Percentiles rank a stretch among this genome's conserved stretches.
phyloP scores from a whole-genome alignment of 2,113 vertebrate species.

The Hirundichthys speculiger region DNA sequence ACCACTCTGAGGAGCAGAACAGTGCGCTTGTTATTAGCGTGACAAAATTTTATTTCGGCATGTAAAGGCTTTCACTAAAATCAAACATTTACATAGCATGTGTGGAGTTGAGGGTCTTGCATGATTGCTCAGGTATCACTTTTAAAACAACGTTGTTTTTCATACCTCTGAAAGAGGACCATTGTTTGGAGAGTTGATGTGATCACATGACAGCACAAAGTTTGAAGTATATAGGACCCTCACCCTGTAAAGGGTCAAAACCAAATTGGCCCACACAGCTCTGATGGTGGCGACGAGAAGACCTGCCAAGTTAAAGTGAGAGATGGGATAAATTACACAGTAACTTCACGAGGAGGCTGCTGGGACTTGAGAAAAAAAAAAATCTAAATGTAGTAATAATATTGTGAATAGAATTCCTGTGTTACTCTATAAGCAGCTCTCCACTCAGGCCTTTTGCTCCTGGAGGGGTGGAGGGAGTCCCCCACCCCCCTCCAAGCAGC shows the following conservation, averaged over 20 bases:
- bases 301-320: slow-evolving; percentile 32
- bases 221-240: slow-evolving; percentile 20
- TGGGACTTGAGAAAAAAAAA: slow-evolving; percentile 56
- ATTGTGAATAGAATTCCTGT: slow-evolving; percentile 73
- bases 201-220: neutral
- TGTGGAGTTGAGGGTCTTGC: neutral
- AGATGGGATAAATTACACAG: slow-evolving; percentile 64
- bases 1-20: too few species aligned
- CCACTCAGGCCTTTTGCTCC: slow-evolving; percentile 49
- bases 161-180: slow-evolving; percentile 16
- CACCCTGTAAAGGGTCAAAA: slow-evolving; percentile 18
- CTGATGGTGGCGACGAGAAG: slow-evolving; percentile 46
- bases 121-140: slow-evolving; percentile 2
- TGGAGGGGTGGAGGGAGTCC: slow-evolving; percentile 42
- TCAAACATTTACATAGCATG: slow-evolving; percentile 7
- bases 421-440: slow-evolving; percentile 37
- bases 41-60: neutral
- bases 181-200: slow-evolving; percentile 26
- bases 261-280: slow-evolving; percentile 8
- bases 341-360: slow-evolving; percentile 53
- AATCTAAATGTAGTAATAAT: slow-evolving; percentile 64
- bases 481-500: neutral
- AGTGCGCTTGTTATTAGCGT: too few species aligned
- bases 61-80: neutral
- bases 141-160: neutral